Conservation (phyloP, 2,113 vertebrate genomes). For the Poeciliopsis occidentalis region DNA sequence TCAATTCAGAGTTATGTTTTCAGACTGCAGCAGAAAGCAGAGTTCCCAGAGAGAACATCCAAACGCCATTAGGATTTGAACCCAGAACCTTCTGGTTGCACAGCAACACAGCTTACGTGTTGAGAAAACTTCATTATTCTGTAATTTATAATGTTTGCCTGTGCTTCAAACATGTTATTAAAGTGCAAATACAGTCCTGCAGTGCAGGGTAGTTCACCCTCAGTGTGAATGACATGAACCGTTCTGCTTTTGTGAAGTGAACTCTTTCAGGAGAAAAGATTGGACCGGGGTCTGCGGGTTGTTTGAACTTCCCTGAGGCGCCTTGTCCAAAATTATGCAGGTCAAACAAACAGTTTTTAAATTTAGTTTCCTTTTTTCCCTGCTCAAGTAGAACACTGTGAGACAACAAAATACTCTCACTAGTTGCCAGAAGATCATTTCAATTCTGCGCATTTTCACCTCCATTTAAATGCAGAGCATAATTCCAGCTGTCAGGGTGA, state of each 20-base stretch:
- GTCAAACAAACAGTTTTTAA: neutral
- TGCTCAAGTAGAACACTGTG: neutral
- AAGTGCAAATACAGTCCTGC: conserved; percentile 21
- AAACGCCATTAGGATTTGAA: no score
- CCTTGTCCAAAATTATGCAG: neutral
- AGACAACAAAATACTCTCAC: neutral
- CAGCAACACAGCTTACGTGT: no score
- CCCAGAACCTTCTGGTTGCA: no score
- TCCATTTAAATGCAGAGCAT: conserved; percentile 23
- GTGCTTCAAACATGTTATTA: conserved; percentile 18
- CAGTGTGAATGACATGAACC: conserved; percentile 17
- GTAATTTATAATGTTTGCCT: conserved; percentile 14
- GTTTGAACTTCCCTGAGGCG: neutral
- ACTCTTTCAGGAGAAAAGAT: conserved; percentile 3
- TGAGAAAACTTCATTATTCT: no score
- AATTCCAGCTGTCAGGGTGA: conserved; percentile 25
- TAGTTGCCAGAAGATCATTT: neutral
- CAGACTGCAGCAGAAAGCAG: no score
- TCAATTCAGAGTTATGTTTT: no score
- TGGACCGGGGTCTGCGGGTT: neutral
- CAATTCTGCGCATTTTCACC: conserved; percentile 7
- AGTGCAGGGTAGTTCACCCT: conserved; percentile 14
- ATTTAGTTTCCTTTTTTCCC: neutral
- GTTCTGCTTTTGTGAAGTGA: conserved; percentile 13
- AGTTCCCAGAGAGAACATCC: no score